Base-by-base conservation (phyloP, 2,888 invertebrate species). In the Tachina fera region DNA sequence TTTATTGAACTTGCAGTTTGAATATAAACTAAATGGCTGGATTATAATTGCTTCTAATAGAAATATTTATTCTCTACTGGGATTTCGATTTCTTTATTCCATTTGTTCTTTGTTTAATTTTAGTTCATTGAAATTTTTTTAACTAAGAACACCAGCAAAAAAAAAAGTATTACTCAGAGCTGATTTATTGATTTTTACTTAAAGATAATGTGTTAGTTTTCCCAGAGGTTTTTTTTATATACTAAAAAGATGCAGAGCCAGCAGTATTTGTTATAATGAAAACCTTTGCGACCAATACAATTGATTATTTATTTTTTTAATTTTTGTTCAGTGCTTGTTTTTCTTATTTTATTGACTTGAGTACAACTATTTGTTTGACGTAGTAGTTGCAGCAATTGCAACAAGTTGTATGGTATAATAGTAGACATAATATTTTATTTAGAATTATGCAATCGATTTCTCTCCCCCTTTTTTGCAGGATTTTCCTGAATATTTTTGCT, bases 131-230 rank as follows among this genome's bases (percentile, higher is more conserved):
- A 14, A 39, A 65, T 11, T 70, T 49, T 77, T 77, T 70, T 2
- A 22, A 22, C 11, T 56, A 78, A 78, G 4, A 31, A 31, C 3
- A 22, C 1, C 22, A 22, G 22, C 22, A 22, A 22, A 22, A 22
- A 22, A 22, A 22, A 22, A 22, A 31, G 6, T 6, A 31, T 31
- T 31, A 75, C 60, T 76, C 71, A 61, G 70, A 56, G 83, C 65
- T 89, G 90, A 90, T 89, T 90, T 90, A 91, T 91, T 91, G 91
- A 91, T 91, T 90, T 90, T 90, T 60, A 89, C 86, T 89, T 86
- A 83, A 79, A 90, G 90, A 91, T 91, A 91, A 91, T 90, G 90
- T 91, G 91, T 89, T 89, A 91, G 89, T 91, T 91, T 91, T 91
- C 91, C 89, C 91, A 90, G 58, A 61, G 83, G 77, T 72, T 83